Evolutionary conservation across 2,797 vertebrate genomes (phyloP).

Genomic region (Chaunax sp.): DNA sequence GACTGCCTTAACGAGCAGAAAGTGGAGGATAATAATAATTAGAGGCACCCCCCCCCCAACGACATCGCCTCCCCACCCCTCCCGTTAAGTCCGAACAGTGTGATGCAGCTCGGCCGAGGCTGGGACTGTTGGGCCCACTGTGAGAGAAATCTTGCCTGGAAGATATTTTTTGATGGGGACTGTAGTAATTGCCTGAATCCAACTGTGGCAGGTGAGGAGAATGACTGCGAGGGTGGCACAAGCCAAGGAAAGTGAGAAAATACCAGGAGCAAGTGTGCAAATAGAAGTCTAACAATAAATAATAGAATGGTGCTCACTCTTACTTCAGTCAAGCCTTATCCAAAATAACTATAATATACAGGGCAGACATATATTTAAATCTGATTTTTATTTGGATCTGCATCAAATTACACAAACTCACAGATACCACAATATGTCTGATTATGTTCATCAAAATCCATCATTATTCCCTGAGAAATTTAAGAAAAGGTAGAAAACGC

Average conservation of each 20-base stretch:
- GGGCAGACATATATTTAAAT: no score
- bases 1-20: constrained; percentile 68
- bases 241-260: constrained; percentile 63
- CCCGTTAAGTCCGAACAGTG: constrained; percentile 57
- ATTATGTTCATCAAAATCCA: no score
- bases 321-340: no score
- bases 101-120: constrained; percentile 41
- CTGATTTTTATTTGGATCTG: no score
- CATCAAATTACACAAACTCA: no score
- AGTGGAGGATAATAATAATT: constrained; percentile 74
- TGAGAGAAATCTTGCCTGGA: constrained; percentile 64
- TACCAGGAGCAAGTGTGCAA: constrained; percentile 47
- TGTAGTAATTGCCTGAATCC: constrained; percentile 78
- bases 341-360: no score
- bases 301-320: not conserved
- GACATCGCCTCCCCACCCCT: constrained; percentile 41
- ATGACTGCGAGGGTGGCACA: constrained; percentile 52
- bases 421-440: no score
- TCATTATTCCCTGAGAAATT: no score
- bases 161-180: constrained; percentile 67
- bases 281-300: constrained; percentile 37
- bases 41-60: constrained; percentile 42
- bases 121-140: constrained; percentile 38
- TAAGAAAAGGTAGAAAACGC: no score
- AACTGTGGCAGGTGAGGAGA: constrained; percentile 67